Evolutionary conservation across 37 sponge, comb jelly and placozoan species (phyloP), one percentile per base, ranked within the genome.

Genomic region (Ianthella basta): DNA sequence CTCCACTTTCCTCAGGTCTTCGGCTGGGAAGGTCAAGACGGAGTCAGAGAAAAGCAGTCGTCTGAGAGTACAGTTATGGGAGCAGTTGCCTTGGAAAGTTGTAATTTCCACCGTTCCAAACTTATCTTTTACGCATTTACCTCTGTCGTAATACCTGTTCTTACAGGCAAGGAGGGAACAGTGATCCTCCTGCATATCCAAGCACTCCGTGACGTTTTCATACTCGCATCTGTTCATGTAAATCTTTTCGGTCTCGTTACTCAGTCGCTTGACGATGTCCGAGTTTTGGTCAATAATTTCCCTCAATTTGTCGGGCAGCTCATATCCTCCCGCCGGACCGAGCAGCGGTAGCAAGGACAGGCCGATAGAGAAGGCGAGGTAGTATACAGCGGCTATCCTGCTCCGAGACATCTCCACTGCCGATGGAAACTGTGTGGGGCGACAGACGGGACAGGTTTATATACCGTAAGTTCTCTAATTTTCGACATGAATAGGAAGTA

Each of bases 161-260:
- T 36, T 50, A 50, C 78, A 75, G n/a, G 78, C 53, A 3, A 75
- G 24, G 15, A n/a, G 54, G 40, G 78, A 53, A 75, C 78, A 75
- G 54, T 40, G 37, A 10, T 3, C 21, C 3, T 44, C 50, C 8
- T 44, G 50, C 50, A 44, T 44, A 44, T 44, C 50, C 50, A 44
- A 44, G 50, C 50, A 44, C 8, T 3, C 50, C 0, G 25, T 24
- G 21, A 35, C 36, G 53, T 36, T 13, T 3, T 50, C 23, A 8
- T 19, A 24, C 10, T 19, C 20, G 37, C 78, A 75, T 20, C 78
- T 18, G 23, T 36, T 18, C 1, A 12, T 10, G 78, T 36, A 75
- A 21, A 16, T 23, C 54, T n/a, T 24, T 21, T 6, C 40, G 38
- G 78, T 44, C 21, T 18, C 16, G 24, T 75, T 24, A 1, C 53